phyloP scores from a whole-genome alignment of 2,797 vertebrate species.

The Carduelis carduelis region DNA sequence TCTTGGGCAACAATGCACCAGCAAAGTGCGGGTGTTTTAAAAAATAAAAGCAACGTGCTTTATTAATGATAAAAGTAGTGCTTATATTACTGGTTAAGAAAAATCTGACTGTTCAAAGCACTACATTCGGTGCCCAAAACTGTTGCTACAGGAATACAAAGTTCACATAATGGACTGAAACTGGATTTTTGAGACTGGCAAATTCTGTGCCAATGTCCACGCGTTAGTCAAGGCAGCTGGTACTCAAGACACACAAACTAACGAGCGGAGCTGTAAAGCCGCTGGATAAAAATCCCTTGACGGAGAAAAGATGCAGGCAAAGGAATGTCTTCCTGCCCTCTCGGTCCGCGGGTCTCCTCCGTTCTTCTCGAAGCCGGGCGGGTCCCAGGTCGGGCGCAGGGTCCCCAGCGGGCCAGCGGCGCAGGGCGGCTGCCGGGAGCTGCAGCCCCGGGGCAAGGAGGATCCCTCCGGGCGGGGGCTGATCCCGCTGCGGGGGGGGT shows the following conservation, averaged over 20 bases:
- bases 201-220: background rate
- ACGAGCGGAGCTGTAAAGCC: background rate
- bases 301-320: background rate
- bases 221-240: accelerated
- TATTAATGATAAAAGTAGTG: background rate
- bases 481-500: background rate
- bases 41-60: background rate
- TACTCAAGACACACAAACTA: no score
- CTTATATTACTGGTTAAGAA: background rate
- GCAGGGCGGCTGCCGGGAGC: background rate
- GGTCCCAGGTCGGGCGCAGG: accelerated
- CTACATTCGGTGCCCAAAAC: background rate
- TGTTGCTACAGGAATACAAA: accelerated
- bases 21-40: background rate
- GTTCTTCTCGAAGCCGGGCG: accelerated
- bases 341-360: accelerated
- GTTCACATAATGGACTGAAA: background rate
- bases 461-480: background rate
- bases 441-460: background rate
- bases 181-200: background rate
- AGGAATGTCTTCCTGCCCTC: background rate
- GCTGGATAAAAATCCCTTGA: accelerated
- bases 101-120: background rate
- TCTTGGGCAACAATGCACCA: background rate
- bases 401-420: accelerated